Evolutionary conservation across 2,888 invertebrate genomes (phyloP).

Genomic region (Meteorus colon): DNA sequence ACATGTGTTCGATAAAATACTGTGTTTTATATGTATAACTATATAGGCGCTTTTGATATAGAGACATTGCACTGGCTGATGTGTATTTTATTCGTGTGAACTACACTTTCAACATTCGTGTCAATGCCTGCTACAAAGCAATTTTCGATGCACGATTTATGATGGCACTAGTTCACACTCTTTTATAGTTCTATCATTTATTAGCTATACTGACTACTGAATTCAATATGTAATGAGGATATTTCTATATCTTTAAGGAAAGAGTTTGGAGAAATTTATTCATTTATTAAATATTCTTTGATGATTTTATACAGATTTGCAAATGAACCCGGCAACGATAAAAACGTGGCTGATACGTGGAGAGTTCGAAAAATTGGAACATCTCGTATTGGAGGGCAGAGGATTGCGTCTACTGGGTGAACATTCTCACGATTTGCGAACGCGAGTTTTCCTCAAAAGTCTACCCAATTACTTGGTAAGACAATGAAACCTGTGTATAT

Average conservation of each 20-base stretch:
- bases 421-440: slow-evolving; percentile 77
- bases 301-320: slow-evolving; percentile 67
- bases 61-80: too few species aligned
- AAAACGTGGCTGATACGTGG: slow-evolving; percentile 77
- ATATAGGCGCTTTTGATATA: too few species aligned
- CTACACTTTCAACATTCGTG: slow-evolving; percentile 22
- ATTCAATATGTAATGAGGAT: too few species aligned
- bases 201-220: too few species aligned
- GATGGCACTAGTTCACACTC: neutral
- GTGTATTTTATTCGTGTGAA: neutral
- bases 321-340: slow-evolving; percentile 75
- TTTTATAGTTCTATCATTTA: too few species aligned
- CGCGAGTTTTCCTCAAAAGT: slow-evolving; percentile 79
- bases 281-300: neutral
- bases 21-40: too few species aligned
- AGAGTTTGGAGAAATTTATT: too few species aligned
- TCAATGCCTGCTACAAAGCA: slow-evolving; percentile 26
- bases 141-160: slow-evolving; percentile 16
- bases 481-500: neutral
- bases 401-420: slow-evolving; percentile 81
- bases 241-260: too few species aligned
- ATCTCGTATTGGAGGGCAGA: slow-evolving; percentile 81
- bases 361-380: slow-evolving; percentile 80
- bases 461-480: slow-evolving; percentile 81
- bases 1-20: too few species aligned